Evolutionary conservation across 2,888 invertebrate genomes (phyloP), one percentile per base, ranked within the genome.

Genomic region (Boloria euphrosyne): DNA sequence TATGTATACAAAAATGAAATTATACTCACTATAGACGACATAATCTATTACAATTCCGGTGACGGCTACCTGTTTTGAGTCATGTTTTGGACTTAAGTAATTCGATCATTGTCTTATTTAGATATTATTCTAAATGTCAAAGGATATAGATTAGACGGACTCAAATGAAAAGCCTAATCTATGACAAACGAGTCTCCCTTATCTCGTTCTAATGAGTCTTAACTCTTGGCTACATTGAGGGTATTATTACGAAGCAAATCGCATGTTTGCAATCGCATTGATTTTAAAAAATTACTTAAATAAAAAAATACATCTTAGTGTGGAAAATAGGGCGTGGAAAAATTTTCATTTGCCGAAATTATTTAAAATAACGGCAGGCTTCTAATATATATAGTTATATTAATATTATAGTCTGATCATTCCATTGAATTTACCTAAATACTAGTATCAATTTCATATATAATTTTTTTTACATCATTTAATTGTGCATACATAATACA

Each of bases 111-210:
- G 66, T 63, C 59, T 57, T 55, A 69, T 68, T 66, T 52, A 62
- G 51, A 66, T 50, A 58, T 67, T 71, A 75, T 74, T 73, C 62
- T 49, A 62, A 73, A 74, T 68, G 74, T 75, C 73, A 75, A 69
- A 63, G 67, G 62, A 71, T 71, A 73, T 69, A 72, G 75, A 76
- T 76, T 69, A 70, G 68, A 22, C n/a, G 27, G 69, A 62, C 71
- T 67, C 62, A 72, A 75, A 77, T 72, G 65, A 74, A 73, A 73
- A 72, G 65, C 67, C 69, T 83, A 83, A 84, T 87, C 86, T 84
- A 80, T 87, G 85, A 87, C 81, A 81, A 85, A 89, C 84, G 84
- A 76, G 73, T 64, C 62, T 44, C 65, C 60, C 61, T 78, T 83
- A 86, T 87, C 84, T 53, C 13, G 4, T 18, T 51, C 38, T 51